Evolutionary conservation across 2,888 invertebrate genomes (phyloP).

Genomic region (Azorinus chamasolen): DNA sequence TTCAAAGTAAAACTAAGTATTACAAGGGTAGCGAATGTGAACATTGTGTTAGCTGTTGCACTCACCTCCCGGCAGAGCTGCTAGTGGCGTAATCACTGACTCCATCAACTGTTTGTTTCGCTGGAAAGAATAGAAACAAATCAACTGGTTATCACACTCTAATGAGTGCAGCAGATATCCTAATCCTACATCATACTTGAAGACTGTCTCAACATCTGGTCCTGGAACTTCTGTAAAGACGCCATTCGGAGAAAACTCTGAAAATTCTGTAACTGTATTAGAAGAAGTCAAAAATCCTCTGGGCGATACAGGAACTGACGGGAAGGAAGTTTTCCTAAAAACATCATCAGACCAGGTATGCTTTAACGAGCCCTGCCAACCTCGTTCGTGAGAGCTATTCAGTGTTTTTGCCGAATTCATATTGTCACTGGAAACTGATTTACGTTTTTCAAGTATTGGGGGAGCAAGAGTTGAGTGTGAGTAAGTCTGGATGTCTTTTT

Average conservation of each 20-base stretch:
- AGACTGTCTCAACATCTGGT: slow-evolving; percentile 39
- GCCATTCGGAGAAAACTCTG: slow-evolving; percentile 14
- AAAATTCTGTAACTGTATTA: slow-evolving; percentile 20
- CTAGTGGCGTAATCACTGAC: slow-evolving; percentile 88
- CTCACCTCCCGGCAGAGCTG: slow-evolving; percentile 68
- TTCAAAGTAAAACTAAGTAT: too few species aligned
- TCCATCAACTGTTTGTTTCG: slow-evolving; percentile 93
- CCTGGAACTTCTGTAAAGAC: slow-evolving; percentile 7
- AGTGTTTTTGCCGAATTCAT: too few species aligned
- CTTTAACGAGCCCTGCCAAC: too few species aligned
- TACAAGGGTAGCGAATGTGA: too few species aligned
- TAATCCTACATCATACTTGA: slow-evolving; percentile 55
- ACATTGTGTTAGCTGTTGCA: too few species aligned
- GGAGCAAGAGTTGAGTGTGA: neutral
- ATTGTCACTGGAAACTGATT: slow-evolving; percentile 58
- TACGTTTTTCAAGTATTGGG: neutral
- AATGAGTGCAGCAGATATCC: slow-evolving; percentile 59
- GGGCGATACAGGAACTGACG: slow-evolving; percentile 7
- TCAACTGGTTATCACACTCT: slow-evolving; percentile 60
- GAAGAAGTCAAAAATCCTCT: slow-evolving; percentile 8
- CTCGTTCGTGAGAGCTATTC: too few species aligned
- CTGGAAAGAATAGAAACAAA: slow-evolving; percentile 88
- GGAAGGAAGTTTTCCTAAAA: too few species aligned
- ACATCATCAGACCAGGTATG: too few species aligned
- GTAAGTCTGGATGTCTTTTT: slow-evolving; percentile 40